These are phyloP conservation scores for Lacerta viridis DNA, from an alignment of 2,797 vertebrate genomes.

Conservation along the genomic window DNA sequence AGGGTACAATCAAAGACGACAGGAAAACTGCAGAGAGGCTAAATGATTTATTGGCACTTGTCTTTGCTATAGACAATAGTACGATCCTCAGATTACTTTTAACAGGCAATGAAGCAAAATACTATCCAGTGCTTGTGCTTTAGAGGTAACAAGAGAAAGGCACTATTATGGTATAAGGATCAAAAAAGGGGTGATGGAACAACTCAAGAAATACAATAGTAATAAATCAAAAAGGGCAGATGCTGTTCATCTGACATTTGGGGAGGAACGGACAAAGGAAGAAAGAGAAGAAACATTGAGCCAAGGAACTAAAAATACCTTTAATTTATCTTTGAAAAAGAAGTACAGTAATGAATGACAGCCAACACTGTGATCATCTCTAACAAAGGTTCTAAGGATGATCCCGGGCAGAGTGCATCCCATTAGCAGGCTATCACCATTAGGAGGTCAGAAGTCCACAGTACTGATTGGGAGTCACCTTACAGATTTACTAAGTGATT, in stretches of 20 bases:
- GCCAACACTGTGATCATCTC: slow-evolving; percentile 5
- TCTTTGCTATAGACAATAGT: slow-evolving; percentile 42
- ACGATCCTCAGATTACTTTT: slow-evolving; percentile 42
- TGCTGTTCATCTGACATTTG: slow-evolving; percentile 34
- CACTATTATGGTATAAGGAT: slow-evolving; percentile 57
- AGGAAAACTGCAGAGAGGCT: slow-evolving; percentile 57
- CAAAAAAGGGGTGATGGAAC: slow-evolving; percentile 59
- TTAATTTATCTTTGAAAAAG: slow-evolving; percentile 34
- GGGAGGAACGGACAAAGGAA: slow-evolving; percentile 11
- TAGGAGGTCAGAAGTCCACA: not conserved
- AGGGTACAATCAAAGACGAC: slow-evolving; percentile 61
- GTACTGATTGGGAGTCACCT: not conserved
- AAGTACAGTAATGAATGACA: slow-evolving; percentile 37
- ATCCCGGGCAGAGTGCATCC: not conserved
- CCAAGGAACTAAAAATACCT: slow-evolving; percentile 4
- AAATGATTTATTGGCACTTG: slow-evolving; percentile 62
- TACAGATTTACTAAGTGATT: slow-evolving; percentile 11
- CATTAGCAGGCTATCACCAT: not conserved
- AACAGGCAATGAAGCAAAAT: slow-evolving; percentile 42
- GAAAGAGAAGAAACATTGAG: not conserved
- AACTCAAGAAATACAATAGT: slow-evolving; percentile 56
- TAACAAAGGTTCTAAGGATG: slow-evolving; percentile 21
- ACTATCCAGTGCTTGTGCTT: slow-evolving; percentile 52
- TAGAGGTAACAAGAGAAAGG: slow-evolving; percentile 59
- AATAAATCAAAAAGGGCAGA: slow-evolving; percentile 59